Base-by-base conservation (phyloP, 2,797 vertebrate species). In the Diplodus sargus region DNA sequence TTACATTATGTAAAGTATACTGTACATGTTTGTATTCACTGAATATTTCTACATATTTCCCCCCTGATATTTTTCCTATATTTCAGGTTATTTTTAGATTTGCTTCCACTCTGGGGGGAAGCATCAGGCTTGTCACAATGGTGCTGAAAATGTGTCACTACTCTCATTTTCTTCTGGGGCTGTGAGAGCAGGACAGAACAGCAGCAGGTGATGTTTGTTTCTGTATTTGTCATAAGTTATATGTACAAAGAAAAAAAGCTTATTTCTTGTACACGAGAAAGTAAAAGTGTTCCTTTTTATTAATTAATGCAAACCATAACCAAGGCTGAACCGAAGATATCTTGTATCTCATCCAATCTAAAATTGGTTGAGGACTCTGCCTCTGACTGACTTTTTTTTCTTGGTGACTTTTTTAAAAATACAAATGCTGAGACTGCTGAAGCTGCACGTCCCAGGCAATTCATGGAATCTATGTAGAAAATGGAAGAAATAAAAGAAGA, bases 141-240 rank as follows among this genome's bases (percentile, higher is more conserved):
- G 52, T 70, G 63, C 71, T 79, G 73, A 64, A 81, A 80, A 85
- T 86, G 63, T 84, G 81, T 84, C 80, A 71, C 53, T 74, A 82
- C 69, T 77, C 52, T 77, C 62, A 74, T 75, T 76, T 78, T 25
- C 3, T 49, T 74, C 65, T 76, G n/a, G 47, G 65, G 42, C 49
- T 69, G 57, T 71, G 64, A 78, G 54, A 81, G 72, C 56, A 78
- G 78, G 20, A 72, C 52, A 70, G 64, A 82, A 62, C 78, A 78
- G 60, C 69, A 65, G 70, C 64, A 72, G 58, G 30, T 74, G 54
- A 78, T 80, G 47, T 75, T 59, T 28, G 34, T 18, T 39, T 70
- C 30, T 80, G 45, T 51, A 49, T 60, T 67, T 77, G 47, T 81
- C 54, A 67, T 39, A 7, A 34, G 30, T 34, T 69, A 12, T 22